Base-by-base conservation (phyloP, 2,888 invertebrate species). In the Scelioninae gen. 2 region DNA sequence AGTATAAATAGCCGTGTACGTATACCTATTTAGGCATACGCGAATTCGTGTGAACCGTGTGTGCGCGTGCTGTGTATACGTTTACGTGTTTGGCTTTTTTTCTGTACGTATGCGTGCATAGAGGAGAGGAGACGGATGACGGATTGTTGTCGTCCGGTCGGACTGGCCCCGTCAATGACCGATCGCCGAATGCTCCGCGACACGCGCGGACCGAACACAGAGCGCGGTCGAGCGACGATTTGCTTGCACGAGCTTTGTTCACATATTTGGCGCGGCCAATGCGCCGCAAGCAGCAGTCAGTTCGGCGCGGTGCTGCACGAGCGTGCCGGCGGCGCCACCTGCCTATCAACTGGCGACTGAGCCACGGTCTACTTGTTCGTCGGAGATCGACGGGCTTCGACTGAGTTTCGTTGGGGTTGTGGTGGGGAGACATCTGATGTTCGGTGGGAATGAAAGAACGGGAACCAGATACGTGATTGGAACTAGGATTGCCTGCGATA, bases 241-340 rank as follows among this genome's bases (percentile, higher is more conserved):
- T 45, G 37, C 53, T 39, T 39, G 33, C 33, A 19, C 19, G 48
- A 18, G 46, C 61, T 52, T 63, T 63, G 61, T 63, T 48, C 61
- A 63, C 61, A 63, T 63, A 63, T 63, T 63, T 63, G 61, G 48
- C 60, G 50, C 41, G 43, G 61, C 61, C 33, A 50, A 25, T 48
- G 48, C 39, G 48, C 52, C 15, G 35, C 22, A 19, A 25, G 13
- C 15, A 5, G 11, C 35, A 37, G 22, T 15, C 13, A 46, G 18
- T 13, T 16, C 15, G 3, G 11, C 28, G 53, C 53, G 41, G 55
- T 25, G 55, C 41, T 41, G 55, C 41, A 15, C 35, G 22, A 35
- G 15, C 31, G 15, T 2, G 13, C 2, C 6, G 15, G 48, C 31
- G 28, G 48, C 48, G 48, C 28, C 48, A 48, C 31, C 48, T 48